Conservation (phyloP, 64 coral and sea anemone species). For the Actinia tenebrosa region DNA sequence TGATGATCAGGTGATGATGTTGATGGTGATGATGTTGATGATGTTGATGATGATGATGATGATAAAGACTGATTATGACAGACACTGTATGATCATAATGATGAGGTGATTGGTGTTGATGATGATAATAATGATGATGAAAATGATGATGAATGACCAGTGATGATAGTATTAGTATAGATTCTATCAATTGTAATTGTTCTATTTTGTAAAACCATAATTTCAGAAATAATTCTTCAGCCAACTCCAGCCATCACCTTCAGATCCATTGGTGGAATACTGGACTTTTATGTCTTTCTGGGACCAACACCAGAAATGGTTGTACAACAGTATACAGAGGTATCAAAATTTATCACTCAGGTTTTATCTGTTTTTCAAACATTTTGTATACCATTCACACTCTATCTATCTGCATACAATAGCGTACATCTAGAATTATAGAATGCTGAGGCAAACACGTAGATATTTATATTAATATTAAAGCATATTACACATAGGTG, state of each 20-base stretch:
- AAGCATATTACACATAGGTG: too few species aligned
- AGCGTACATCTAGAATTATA: too few species aligned
- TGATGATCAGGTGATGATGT: too few species aligned
- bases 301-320: constrained; percentile 85
- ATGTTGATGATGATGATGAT: too few species aligned
- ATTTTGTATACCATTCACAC: too few species aligned
- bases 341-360: background rate
- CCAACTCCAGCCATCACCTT: constrained; percentile 94
- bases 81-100: background rate
- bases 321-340: constrained; percentile 76
- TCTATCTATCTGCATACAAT: too few species aligned
- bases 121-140: background rate
- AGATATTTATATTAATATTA: too few species aligned
- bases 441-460: too few species aligned
- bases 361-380: too few species aligned
- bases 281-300: constrained; percentile 88
- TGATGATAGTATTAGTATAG: background rate
- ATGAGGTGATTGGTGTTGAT: background rate
- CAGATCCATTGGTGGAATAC: constrained; percentile 86
- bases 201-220: background rate
- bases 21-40: background rate
- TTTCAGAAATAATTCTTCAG: constrained; percentile 76
- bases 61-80: background rate
- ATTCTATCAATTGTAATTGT: background rate
- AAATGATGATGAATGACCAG: background rate